A percentile compares a stretch with the other conserved stretches of the same genome.
These are phyloP conservation scores for Hemibagrus guttatus DNA, from an alignment of 2,797 vertebrate species.

Conservation along the genomic window DNA sequence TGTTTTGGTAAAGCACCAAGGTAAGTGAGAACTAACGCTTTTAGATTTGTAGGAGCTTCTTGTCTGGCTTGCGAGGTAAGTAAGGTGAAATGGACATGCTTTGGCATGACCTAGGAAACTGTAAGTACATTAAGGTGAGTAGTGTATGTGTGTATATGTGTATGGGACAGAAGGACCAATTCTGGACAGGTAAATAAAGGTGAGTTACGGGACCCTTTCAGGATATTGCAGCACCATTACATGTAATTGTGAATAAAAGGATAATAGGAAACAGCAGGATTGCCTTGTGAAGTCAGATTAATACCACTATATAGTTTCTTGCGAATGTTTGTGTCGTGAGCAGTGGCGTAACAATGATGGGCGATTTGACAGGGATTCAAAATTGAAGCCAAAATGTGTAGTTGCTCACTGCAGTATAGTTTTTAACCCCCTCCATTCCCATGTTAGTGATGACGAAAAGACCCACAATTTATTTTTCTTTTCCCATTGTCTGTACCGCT, in stretches of 20 bases:
- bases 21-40: constrained; percentile 78
- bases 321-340: background rate
- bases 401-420: background rate
- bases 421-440: background rate
- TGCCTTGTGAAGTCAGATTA: background rate
- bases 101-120: constrained; percentile 57
- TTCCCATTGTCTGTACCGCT: too few relatives aligned
- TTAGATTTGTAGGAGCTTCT: constrained; percentile 72
- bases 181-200: constrained; percentile 62
- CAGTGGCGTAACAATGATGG: too few relatives aligned
- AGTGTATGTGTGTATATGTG: constrained; percentile 69
- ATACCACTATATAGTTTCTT: background rate
- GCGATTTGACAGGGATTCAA: background rate
- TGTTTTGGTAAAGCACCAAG: constrained; percentile 76
- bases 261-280: background rate
- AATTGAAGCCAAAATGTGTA: background rate
- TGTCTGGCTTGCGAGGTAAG: constrained; percentile 70
- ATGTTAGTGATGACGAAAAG: background rate
- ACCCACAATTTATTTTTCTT: too few relatives aligned
- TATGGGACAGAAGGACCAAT: constrained; percentile 53
- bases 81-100: constrained; percentile 63
- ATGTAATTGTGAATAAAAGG: background rate
- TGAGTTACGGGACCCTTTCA: constrained; percentile 64
- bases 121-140: constrained; percentile 78
- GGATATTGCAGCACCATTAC: constrained; percentile 12